Evolutionary conservation across 2,797 vertebrate species (phyloP).

Genomic region (Ambastaia sidthimunki): DNA sequence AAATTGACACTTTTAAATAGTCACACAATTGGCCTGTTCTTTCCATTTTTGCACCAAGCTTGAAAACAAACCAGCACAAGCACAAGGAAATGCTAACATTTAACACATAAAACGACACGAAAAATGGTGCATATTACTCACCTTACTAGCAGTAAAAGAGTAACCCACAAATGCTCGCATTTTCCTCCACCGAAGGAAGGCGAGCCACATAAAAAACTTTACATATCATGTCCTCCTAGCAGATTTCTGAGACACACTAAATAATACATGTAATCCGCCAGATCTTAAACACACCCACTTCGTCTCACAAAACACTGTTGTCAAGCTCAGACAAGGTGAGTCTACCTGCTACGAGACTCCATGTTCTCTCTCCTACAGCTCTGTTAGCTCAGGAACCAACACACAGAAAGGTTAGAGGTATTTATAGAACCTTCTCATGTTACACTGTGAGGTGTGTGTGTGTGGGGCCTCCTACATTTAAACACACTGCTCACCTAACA

Average conservation of each 20-base stretch:
- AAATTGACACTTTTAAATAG: too few relatives aligned
- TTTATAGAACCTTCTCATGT: constrained; percentile 81
- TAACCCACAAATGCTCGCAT: constrained; percentile 1
- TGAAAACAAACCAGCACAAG: neutral
- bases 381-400: constrained; percentile 63
- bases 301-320: neutral
- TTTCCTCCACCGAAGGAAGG: neutral
- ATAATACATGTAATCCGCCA: neutral
- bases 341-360: constrained; percentile 18
- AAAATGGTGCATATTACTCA: constrained; percentile 26
- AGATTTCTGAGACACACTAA: constrained; percentile 30
- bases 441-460: constrained; percentile 73
- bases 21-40: neutral
- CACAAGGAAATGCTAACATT: too few relatives aligned
- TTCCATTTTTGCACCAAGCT: neutral
- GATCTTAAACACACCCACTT: constrained; percentile 20
- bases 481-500: constrained; percentile 70
- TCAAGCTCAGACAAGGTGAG: constrained; percentile 47
- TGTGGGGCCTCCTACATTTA: constrained; percentile 73
- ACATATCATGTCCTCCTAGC: neutral
- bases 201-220: neutral
- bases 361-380: neutral
- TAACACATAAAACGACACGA: neutral
- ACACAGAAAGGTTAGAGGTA: constrained; percentile 82
- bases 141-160: constrained; percentile 35